Conservation (phyloP, 2,888 invertebrate species). For the Eupithecia exiguata region DNA sequence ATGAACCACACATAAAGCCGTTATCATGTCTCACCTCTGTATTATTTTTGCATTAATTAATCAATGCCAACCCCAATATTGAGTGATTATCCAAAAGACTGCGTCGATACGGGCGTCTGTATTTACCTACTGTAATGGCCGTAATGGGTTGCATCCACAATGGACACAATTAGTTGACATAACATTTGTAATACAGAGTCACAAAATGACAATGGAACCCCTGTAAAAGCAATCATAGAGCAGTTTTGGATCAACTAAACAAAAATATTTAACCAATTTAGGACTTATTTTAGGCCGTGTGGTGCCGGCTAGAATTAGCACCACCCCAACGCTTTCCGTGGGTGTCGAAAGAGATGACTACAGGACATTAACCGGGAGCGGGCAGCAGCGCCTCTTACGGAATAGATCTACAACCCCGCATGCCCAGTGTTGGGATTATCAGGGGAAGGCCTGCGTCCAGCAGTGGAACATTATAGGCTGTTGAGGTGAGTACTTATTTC, state of each 20-base stretch:
- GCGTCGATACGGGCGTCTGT: slow-evolving; percentile 39
- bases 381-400: too few relatives aligned
- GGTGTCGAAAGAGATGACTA: too few relatives aligned
- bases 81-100: slow-evolving; percentile 47
- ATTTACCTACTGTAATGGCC: slow-evolving; percentile 34
- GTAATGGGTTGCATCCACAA: slow-evolving; percentile 43
- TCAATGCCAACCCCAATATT: slow-evolving; percentile 29
- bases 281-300: neutral
- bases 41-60: slow-evolving; percentile 1
- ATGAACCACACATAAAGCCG: neutral
- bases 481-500: too few relatives aligned
- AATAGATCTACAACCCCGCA: too few relatives aligned
- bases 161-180: slow-evolving; percentile 41
- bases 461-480: too few relatives aligned
- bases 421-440: too few relatives aligned
- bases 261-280: slow-evolving; percentile 1
- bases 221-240: neutral
- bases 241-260: slow-evolving; percentile 6
- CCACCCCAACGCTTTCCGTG: too few relatives aligned
- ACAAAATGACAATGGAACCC: slow-evolving; percentile 26
- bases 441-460: too few relatives aligned
- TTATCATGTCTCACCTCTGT: neutral
- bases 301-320: too few relatives aligned
- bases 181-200: slow-evolving; percentile 41
- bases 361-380: too few relatives aligned